Evolutionary conservation across 2,113 vertebrate species (phyloP).

Genomic region (Jaculus jaculus): DNA sequence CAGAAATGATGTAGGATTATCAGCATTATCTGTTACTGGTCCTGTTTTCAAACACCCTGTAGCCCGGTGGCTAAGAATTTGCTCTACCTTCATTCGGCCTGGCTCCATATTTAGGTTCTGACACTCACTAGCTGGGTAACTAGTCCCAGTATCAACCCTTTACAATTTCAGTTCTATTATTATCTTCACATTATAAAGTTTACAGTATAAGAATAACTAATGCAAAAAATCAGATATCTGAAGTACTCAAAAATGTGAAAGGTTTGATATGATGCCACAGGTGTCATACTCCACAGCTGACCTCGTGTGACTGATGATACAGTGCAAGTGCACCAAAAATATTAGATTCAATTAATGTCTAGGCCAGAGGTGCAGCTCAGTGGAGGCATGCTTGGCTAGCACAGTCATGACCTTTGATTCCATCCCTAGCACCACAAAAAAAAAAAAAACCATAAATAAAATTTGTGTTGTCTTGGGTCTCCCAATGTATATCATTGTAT

Average conservation of each 20-base stretch:
- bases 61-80: not conserved
- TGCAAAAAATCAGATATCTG: not conserved
- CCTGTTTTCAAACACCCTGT: not conserved
- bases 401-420: not conserved
- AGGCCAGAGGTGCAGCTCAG: not conserved
- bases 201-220: not conserved
- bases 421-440: not conserved
- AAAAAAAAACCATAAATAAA: not conserved
- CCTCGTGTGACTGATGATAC: not conserved
- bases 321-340: not conserved
- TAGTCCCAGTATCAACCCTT: not conserved
- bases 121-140: not conserved
- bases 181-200: not conserved
- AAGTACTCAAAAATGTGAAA: not conserved
- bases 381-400: not conserved
- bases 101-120: not conserved
- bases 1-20: constrained; percentile 35
- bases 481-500: not conserved
- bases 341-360: not conserved
- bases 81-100: not conserved
- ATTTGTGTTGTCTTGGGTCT: not conserved
- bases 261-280: not conserved
- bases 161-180: not conserved
- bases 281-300: not conserved
- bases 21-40: not conserved